phyloP scores from a whole-genome alignment of 2,797 vertebrate genomes.

The Huso huso region DNA sequence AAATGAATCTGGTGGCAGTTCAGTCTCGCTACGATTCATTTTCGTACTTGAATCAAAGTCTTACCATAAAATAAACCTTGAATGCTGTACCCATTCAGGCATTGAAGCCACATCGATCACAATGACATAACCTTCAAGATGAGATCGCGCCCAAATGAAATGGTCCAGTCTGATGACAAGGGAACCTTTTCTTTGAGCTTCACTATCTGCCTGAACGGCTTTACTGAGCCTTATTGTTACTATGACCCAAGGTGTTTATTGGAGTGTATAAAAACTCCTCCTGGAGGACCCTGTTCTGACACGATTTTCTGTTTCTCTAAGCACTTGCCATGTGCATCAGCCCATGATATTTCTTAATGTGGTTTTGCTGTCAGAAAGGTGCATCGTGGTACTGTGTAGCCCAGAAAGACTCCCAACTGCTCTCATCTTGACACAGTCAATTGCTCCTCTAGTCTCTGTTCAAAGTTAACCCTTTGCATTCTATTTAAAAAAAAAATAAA shows the following conservation, averaged over 20 bases:
- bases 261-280: constrained; percentile 1
- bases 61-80: too few species aligned
- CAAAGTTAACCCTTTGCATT: neutral
- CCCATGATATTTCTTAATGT: constrained; percentile 5
- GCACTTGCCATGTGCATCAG: constrained; percentile 7
- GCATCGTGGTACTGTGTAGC: neutral
- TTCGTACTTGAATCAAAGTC: too few species aligned
- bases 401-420: constrained; percentile 1
- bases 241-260: constrained; percentile 1
- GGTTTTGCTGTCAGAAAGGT: neutral
- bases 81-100: too few species aligned
- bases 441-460: constrained; percentile 1
- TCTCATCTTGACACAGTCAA: constrained; percentile 5
- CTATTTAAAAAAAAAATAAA: too few species aligned
- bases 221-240: neutral
- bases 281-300: neutral
- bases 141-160: neutral
- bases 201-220: neutral
- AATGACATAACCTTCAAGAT: too few species aligned
- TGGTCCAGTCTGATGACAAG: neutral
- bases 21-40: too few species aligned
- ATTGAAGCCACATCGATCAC: too few species aligned
- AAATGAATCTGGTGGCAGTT: too few species aligned
- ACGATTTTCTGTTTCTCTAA: neutral
- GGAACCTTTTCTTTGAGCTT: neutral